Base-by-base conservation (phyloP, 2,797 vertebrate genomes). In the Epinephelus coioides region DNA sequence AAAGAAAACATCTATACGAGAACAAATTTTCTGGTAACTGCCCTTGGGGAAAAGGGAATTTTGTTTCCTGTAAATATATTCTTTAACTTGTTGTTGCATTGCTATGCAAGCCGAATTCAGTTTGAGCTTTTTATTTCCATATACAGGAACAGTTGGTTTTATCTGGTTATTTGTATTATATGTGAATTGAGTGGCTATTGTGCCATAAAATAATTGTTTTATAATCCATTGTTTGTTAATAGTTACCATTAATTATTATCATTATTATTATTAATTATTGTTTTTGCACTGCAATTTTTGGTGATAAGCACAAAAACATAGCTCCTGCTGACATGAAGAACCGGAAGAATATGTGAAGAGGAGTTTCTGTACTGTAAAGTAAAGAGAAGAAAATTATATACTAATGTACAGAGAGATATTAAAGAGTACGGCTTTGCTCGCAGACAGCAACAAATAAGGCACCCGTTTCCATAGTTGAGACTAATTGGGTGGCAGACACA, bases 241-340 rank as follows among this genome's bases (percentile, higher is more conserved):
- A 95, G 91, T 88, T 95, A 86, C 90, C 92, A 94, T 95, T 93
- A 92, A 98, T 98, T 97, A 94, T 91, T 93, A 93, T 94, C 84
- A 90, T 94, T 83, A 92, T 95, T 89, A 85, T 88, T 96, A 96
- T 96, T 97, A 96, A 97, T 97, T 97, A 96, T 97, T 97, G 95
- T 97, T 96, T 95, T 99, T 99, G 98, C 98, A 99, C 98, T 99
- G 98, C 97, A 94, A 97, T 97, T 98, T 97, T 99, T 99, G 97
- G 97, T 98, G 98, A 99, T 97, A 99, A 99, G 98, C 98, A 99
- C 98, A 99, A 99, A 98, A 97, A 95, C 96, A 97, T 96, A 96
- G 97, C 97, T 98, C 97, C 97, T 97, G 96, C 95, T 97, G 96
- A 98, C 96, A 97, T 97, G 97, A 99, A 98, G 97, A 97, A 96